Evolutionary conservation across 2,113 vertebrate species (phyloP), one percentile per base, ranked within the genome.

Genomic region (Callaeas wilsoni): DNA sequence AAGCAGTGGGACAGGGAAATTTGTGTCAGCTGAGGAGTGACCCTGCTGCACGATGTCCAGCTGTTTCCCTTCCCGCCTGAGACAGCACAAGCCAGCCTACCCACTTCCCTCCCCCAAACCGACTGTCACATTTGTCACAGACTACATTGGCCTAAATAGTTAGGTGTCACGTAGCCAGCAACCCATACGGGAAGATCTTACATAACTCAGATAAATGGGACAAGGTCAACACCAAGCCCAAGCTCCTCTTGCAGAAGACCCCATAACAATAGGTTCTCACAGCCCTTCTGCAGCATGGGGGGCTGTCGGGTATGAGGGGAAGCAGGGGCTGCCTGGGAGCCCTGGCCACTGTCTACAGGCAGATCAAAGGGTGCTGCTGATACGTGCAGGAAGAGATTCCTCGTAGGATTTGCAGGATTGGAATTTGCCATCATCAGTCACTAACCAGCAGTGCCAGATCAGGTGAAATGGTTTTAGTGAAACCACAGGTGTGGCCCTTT

Each of bases 21-120:
- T 90, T 87, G 83, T 97, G 88, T 95, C 95, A 94, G 80, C 82
- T 93, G 82, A 95, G 94, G 87, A 96, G 82, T 93, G 59, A 93
- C 96, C 95, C 75, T 74, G 55, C 78, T 84, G 65, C 87, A 93
- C 6, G 3, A 20, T 3, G 0, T 91, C 91, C 96, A 97, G 96
- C 96, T 97, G 96, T 92, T 97, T 94, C 73, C 73, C 65, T 92
- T 96, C 96, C 78, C 3, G 57, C 47, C 91, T 56, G 69, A 95
- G 76, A 89, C 88, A 94, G 69, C 1, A 0, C 44, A 41, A 93
- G 86, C 44, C 65, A 92, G 86, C 47, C 69, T 81, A 47, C 64
- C 57, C 30, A 2, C 46, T 84, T 94, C 86, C 94, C 92, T 95
- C 95, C 96, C 88, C 74, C 88, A 89, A 71, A 78, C 46, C 4